phyloP scores from a whole-genome alignment of 2,797 vertebrate species.

The Mycteria americana region DNA sequence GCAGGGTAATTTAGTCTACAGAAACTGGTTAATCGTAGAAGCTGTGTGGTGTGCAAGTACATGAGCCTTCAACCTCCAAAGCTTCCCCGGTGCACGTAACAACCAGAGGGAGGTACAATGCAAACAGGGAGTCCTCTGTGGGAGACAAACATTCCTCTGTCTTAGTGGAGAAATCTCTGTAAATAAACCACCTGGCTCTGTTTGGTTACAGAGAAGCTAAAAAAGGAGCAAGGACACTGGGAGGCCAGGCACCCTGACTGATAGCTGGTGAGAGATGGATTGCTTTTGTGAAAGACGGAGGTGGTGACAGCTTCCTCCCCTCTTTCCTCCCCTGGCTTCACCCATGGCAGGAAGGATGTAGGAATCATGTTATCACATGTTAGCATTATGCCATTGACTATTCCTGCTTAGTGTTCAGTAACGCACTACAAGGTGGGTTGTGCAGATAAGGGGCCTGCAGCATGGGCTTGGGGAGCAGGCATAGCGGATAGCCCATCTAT shows the following conservation, averaged over 20 bases:
- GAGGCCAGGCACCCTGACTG: neutral
- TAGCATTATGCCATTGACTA: neutral
- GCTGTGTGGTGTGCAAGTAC: fast-evolving
- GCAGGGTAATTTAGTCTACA: neutral
- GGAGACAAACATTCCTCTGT: neutral
- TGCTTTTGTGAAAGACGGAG: neutral
- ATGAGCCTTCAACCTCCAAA: neutral
- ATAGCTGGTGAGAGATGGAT: neutral
- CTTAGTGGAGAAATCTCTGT: neutral
- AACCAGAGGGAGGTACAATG: neutral
- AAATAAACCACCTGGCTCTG: neutral
- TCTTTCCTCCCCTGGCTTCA: neutral
- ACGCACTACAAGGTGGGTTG: neutral
- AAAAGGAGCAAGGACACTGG: neutral
- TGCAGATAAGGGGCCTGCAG: neutral
- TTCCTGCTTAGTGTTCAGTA: neutral
- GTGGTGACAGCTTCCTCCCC: neutral
- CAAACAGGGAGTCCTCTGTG: neutral
- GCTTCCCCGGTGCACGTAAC: neutral
- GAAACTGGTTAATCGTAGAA: neutral
- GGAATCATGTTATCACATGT: fast-evolving
- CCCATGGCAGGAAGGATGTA: neutral
- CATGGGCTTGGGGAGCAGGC: neutral
- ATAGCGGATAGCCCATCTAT: neutral
- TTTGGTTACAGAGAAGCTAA: neutral